Percentiles rank a stretch among this genome's conserved stretches.
phyloP scores from a whole-genome alignment of 2,113 vertebrate genomes.

The Alethe diademata region DNA sequence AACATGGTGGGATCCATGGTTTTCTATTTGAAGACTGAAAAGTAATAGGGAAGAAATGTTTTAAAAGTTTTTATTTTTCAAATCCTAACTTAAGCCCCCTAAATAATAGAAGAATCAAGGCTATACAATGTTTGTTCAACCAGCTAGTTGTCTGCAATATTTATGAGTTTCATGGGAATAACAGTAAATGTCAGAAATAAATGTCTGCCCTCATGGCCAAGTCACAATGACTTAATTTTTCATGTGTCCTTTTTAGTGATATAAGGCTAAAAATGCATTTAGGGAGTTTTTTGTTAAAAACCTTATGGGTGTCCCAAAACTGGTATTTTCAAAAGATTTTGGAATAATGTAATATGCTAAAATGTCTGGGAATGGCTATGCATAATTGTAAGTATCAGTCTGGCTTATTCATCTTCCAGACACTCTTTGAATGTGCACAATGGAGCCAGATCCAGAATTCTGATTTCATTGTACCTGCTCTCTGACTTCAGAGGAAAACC shows the following conservation, averaged over 20 bases:
- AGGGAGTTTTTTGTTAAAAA: neutral
- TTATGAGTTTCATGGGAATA: neutral
- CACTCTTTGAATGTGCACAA: neutral
- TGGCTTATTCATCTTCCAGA: constrained; percentile 9
- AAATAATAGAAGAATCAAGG: neutral
- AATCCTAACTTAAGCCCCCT: neutral
- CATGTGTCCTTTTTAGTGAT: neutral
- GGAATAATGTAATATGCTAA: neutral
- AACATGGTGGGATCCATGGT: neutral
- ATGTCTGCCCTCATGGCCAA: neutral
- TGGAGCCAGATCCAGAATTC: neutral
- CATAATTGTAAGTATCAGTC: neutral
- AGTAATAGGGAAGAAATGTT: neutral
- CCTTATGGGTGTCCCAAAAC: neutral
- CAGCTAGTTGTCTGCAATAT: neutral
- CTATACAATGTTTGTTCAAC: neutral
- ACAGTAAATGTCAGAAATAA: neutral
- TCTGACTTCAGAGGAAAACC: neutral
- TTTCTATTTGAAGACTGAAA: neutral
- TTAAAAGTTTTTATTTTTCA: neutral
- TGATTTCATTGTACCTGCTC: neutral
- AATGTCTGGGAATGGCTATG: neutral
- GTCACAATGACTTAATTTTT: neutral
- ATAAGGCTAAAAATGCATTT: neutral
- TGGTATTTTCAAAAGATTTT: constrained; percentile 2